Evolutionary conservation across 2,888 invertebrate species (phyloP).

Genomic region (Mesorhabditis sp.): DNA sequence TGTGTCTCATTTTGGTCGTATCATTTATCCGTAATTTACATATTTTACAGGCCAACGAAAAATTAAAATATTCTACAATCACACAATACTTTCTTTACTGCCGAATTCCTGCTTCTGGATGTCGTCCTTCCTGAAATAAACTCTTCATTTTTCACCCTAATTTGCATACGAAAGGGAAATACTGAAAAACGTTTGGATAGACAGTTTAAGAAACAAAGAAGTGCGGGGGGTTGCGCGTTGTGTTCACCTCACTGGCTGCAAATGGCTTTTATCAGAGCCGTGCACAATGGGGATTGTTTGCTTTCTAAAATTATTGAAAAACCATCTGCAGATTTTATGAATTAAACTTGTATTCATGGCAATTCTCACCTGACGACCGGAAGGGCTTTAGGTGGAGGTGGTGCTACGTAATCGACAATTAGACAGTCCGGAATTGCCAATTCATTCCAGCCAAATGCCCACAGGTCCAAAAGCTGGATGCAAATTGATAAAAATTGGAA

Average conservation of each 20-base stretch:
- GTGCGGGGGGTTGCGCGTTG: neutral
- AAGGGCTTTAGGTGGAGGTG: slow-evolving; percentile 12
- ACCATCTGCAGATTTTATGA: neutral
- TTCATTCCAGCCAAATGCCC: slow-evolving; percentile 37
- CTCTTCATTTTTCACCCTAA: neutral
- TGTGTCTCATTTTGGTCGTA: no score
- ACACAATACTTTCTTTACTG: slow-evolving; percentile 36
- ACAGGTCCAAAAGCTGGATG: slow-evolving; percentile 30
- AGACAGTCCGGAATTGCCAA: slow-evolving; percentile 31
- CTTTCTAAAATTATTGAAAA: neutral
- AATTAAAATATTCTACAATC: slow-evolving; percentile 2
- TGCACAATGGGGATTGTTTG: neutral
- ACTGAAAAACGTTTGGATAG: neutral
- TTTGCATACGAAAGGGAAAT: neutral
- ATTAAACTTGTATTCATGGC: neutral
- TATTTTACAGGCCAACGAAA: neutral
- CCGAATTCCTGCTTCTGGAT: slow-evolving; percentile 30
- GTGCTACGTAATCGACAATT: slow-evolving; percentile 12
- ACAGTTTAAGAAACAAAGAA: neutral
- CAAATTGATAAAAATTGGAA: neutral
- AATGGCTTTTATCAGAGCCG: neutral
- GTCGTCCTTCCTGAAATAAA: slow-evolving; percentile 23
- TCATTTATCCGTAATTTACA: neutral
- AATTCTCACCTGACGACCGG: neutral
- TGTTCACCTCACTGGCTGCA: neutral